These are phyloP conservation scores for Spisula subtruncata DNA, from an alignment of 2,888 invertebrate species.

Conservation along the genomic window DNA sequence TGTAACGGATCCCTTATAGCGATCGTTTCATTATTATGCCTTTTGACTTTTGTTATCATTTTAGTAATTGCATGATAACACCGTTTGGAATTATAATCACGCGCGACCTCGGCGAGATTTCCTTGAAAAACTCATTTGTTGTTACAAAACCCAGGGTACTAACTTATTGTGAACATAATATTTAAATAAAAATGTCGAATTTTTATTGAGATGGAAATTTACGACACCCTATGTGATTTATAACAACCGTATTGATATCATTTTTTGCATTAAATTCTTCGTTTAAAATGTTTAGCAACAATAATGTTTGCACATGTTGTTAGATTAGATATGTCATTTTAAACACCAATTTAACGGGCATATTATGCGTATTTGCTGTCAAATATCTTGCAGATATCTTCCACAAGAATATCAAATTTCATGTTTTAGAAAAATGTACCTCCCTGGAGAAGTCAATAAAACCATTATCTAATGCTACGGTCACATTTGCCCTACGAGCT, in stretches of 20 bases:
- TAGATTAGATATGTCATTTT: not conserved
- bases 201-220: not conserved
- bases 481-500: too few relatives aligned
- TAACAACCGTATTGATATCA: not conserved
- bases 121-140: not conserved
- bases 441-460: too few relatives aligned
- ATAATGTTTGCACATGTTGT: not conserved
- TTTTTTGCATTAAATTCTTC: slow-evolving; percentile 21
- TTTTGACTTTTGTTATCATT: slow-evolving; percentile 11
- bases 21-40: not conserved
- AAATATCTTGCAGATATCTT: not conserved
- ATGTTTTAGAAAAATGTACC: not conserved
- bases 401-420: not conserved
- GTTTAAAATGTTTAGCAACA: not conserved
- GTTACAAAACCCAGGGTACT: slow-evolving; percentile 9
- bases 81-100: slow-evolving; percentile 30
- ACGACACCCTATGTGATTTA: not conserved
- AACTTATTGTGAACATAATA: not conserved
- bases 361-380: not conserved
- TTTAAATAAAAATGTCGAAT: not conserved
- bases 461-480: too few relatives aligned
- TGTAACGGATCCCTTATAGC: not conserved
- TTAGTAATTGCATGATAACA: not conserved
- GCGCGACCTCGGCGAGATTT: slow-evolving; percentile 20
- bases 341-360: not conserved